Base-by-base conservation (phyloP, 2,113 vertebrate species). In the Panthera tigris region DNA sequence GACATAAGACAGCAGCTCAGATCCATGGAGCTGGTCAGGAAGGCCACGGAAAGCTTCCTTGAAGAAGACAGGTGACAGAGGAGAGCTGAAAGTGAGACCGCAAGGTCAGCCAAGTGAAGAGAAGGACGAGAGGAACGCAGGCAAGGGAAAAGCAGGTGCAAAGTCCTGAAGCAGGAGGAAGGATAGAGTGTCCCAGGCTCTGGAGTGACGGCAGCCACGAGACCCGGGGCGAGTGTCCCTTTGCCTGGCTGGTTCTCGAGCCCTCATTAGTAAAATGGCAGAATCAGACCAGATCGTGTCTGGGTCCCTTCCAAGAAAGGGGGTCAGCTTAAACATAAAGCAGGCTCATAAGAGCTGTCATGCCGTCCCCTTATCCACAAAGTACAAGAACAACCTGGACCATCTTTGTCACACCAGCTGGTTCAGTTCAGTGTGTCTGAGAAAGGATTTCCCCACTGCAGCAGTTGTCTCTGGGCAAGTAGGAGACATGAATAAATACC, bases 321-420 rank as follows among this genome's bases (percentile, higher is more conserved):
- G 52, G 9, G 57, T 82, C 55, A 19, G 84, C 76, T 96, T 69
- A 78, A 95, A 68, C 14, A 91, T 84, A 90, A 94, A 73, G 89
- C 61, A 90, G 69, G 63, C 63, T 90, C 96, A 79, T 8, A 18
- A 31, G 39, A 92, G 27, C 82, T 76, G 93, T 78, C 52, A 66
- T 0, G 63, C 1, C 29, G 23, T 76, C 82, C 74, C 80, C 57
- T 25, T 52, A 63, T 4, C 90, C 45, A 52, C n/a, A 7, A 73
- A 45, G 33, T 1, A n/a, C 61, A 94, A 21, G 76, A 57, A 19
- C 7, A 68, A 73, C 19, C 31, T 2, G n/a, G 12, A 4, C 13
- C 4, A 6, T 39, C 80, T 86, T 19, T 14, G 50, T 4, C 23
- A 52, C 0, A 0, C 31, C 69, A 16, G 48, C 39, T 52, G 36